Evolutionary conservation across 2,113 vertebrate genomes (phyloP).

Genomic region (Xenopus borealis): DNA sequence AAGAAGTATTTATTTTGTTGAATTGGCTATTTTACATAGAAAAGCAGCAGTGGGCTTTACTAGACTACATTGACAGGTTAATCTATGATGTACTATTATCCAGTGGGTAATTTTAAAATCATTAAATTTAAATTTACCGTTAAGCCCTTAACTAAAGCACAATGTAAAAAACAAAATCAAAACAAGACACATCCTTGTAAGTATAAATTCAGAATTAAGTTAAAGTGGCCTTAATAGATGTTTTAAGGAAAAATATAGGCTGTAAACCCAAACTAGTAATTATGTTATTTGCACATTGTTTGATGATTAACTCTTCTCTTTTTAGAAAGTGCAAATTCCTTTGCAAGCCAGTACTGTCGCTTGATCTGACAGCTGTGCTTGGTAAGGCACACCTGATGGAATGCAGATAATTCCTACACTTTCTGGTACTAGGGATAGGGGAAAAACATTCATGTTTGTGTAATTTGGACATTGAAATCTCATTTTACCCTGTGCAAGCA

Average conservation of each 20-base stretch:
- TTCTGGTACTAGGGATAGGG: no score
- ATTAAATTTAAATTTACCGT: neutral
- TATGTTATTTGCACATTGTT: neutral
- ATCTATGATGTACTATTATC: neutral
- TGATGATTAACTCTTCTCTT: constrained; percentile 10
- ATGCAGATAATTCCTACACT: constrained; percentile 3
- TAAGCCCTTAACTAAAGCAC: neutral
- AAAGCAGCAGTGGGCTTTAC: no score
- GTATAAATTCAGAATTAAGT: no score
- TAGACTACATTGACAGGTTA: neutral
- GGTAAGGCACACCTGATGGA: constrained; percentile 33
- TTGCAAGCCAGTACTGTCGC: constrained; percentile 10
- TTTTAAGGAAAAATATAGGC: no score
- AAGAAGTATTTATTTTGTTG: no score
- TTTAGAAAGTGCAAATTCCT: constrained; percentile 17
- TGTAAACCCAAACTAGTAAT: neutral
- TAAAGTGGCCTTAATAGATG: no score
- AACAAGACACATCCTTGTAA: no score
- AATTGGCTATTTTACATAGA: no score
- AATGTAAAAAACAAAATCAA: neutral
- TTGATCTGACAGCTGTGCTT: constrained; percentile 12
- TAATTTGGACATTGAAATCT: no score
- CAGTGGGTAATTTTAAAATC: neutral
- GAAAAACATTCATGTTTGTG: no score
- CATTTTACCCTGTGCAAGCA: no score